phyloP scores from a whole-genome alignment of 2,888 invertebrate genomes.

The Pammene aurita region DNA sequence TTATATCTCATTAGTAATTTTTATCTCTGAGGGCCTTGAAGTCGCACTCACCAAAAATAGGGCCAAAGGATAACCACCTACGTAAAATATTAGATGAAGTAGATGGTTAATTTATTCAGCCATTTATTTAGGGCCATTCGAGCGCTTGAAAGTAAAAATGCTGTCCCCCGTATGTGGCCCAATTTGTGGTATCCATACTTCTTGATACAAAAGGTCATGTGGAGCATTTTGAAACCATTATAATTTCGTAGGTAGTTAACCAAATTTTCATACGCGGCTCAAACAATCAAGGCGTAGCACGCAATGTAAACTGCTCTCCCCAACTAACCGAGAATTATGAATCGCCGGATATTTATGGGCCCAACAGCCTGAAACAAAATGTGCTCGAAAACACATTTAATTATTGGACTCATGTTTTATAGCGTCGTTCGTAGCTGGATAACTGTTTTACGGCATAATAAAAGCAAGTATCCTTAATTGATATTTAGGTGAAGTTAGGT shows the following conservation, averaged over 20 bases:
- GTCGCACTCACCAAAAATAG: too few relatives aligned
- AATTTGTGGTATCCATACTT: too few relatives aligned
- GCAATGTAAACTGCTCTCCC: constrained; percentile 8
- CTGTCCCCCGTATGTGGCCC: too few relatives aligned
- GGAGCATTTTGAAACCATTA: neutral
- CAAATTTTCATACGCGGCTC: neutral
- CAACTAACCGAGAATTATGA: constrained; percentile 5
- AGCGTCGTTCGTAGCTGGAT: constrained; percentile 51
- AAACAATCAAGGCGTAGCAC: constrained; percentile 1
- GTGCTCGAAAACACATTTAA: constrained; percentile 47
- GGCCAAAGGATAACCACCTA: too few relatives aligned
- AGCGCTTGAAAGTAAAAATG: too few relatives aligned
- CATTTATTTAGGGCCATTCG: too few relatives aligned
- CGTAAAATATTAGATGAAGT: too few relatives aligned
- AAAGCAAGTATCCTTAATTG: constrained; percentile 55
- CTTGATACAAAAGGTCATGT: neutral
- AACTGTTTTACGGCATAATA: constrained; percentile 54
- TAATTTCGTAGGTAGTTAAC: neutral
- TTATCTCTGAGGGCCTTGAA: too few relatives aligned
- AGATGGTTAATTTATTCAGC: too few relatives aligned
- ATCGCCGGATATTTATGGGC: constrained; percentile 2
- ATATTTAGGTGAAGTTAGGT: constrained; percentile 52
- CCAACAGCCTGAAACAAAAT: constrained; percentile 23
- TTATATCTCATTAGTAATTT: too few relatives aligned
- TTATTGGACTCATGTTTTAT: constrained; percentile 51